phyloP scores from a whole-genome alignment of 2,113 vertebrate species.

The Cisticola juncidis region DNA sequence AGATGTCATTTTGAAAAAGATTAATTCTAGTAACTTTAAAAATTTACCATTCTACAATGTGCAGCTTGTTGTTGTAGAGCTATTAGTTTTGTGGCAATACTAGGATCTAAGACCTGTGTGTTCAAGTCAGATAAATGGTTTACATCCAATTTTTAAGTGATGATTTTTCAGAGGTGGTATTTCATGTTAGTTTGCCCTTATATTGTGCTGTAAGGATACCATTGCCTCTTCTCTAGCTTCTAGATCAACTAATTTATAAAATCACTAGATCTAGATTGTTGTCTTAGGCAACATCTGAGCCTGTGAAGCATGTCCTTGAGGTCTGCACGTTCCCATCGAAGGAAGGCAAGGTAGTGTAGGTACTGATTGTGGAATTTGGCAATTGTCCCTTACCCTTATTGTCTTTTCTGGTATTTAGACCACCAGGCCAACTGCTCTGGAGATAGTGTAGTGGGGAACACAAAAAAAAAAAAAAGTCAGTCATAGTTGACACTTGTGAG shows the following conservation, averaged over 20 bases:
- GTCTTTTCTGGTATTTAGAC: neutral
- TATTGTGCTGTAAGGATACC: neutral
- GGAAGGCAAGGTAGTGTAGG: neutral
- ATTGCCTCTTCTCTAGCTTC: neutral
- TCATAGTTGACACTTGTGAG: neutral
- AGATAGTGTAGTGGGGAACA: neutral
- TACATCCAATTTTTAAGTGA: neutral
- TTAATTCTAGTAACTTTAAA: neutral
- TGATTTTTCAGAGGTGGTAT: neutral
- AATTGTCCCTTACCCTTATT: neutral
- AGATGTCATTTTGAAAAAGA: neutral
- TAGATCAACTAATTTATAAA: neutral
- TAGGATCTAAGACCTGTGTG: neutral
- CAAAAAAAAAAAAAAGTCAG: neutral
- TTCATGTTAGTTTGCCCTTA: neutral
- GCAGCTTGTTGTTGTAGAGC: neutral
- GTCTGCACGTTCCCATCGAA: neutral
- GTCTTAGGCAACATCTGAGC: neutral
- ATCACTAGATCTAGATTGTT: neutral
- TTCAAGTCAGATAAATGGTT: neutral
- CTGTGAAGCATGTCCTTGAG: neutral
- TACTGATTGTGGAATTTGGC: neutral
- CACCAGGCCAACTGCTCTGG: neutral
- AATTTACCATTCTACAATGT: neutral
- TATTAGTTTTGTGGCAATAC: neutral